Evolutionary conservation across 2,113 vertebrate species (phyloP).

Genomic region (Stomatorhinus ivindoensis): DNA sequence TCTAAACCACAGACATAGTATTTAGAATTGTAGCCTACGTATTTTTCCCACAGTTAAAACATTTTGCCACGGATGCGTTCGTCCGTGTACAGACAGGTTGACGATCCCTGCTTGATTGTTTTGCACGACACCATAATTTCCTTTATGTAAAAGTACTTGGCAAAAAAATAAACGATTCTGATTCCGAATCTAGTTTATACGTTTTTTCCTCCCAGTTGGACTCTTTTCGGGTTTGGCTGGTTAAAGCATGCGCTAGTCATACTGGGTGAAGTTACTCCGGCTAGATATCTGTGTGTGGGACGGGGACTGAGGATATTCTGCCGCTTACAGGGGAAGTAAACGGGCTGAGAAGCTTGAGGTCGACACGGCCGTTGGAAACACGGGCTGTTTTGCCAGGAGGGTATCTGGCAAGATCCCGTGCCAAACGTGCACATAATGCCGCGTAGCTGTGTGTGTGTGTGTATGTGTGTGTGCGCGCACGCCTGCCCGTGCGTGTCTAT

Average conservation of each 20-base stretch:
- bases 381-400: constrained; percentile 4
- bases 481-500: neutral
- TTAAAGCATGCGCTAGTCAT: neutral
- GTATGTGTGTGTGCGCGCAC: neutral
- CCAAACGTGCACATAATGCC: neutral
- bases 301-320: neutral
- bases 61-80: neutral
- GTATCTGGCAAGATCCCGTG: constrained; percentile 13
- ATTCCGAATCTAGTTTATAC: neutral
- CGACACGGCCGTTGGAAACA: constrained; percentile 28
- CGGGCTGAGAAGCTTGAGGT: neutral
- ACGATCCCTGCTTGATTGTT: neutral
- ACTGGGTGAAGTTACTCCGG: neutral
- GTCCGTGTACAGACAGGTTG: neutral
- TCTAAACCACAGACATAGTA: neutral
- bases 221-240: neutral
- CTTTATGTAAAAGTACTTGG: neutral
- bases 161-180: neutral
- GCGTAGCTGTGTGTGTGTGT: neutral
- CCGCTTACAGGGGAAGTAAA: neutral
- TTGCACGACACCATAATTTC: neutral
- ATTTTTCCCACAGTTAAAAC: neutral
- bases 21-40: neutral
- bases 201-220: neutral
- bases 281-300: neutral